Evolutionary conservation across 2,113 vertebrate genomes (phyloP).

Genomic region (Cryptotis parvus): DNA sequence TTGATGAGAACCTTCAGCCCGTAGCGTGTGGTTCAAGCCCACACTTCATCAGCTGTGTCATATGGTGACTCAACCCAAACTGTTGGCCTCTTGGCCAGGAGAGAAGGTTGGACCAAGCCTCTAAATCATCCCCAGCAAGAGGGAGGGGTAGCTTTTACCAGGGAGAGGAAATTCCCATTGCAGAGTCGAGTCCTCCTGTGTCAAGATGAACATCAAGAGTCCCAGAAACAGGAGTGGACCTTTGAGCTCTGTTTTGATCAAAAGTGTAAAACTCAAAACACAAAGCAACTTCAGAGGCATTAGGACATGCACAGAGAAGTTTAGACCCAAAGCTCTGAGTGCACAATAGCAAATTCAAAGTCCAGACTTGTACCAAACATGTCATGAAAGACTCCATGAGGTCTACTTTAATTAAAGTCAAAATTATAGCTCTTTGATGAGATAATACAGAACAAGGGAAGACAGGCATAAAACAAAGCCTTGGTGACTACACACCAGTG

Average conservation of each 20-base stretch:
- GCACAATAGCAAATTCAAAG: background rate
- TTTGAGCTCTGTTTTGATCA: background rate
- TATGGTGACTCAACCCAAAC: background rate
- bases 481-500: background rate
- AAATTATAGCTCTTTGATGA: constrained; percentile 19
- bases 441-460: background rate
- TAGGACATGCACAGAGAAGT: background rate
- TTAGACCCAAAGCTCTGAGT: background rate
- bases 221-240: background rate
- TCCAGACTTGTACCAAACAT: constrained; percentile 8
- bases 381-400: constrained; percentile 11
- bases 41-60: background rate
- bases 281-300: constrained; percentile 23
- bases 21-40: background rate
- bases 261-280: constrained; percentile 21
- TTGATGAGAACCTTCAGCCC: background rate
- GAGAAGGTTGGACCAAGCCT: background rate
- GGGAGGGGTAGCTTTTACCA: background rate
- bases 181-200: background rate
- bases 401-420: constrained; percentile 36
- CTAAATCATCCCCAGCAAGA: background rate
- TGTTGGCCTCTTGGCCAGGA: background rate
- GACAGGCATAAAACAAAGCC: background rate
- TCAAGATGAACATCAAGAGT: background rate
- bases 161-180: background rate